These are phyloP conservation scores for Hestina assimilis DNA, from an alignment of 1,140 invertebrate genomes.

Conservation along the genomic window DNA sequence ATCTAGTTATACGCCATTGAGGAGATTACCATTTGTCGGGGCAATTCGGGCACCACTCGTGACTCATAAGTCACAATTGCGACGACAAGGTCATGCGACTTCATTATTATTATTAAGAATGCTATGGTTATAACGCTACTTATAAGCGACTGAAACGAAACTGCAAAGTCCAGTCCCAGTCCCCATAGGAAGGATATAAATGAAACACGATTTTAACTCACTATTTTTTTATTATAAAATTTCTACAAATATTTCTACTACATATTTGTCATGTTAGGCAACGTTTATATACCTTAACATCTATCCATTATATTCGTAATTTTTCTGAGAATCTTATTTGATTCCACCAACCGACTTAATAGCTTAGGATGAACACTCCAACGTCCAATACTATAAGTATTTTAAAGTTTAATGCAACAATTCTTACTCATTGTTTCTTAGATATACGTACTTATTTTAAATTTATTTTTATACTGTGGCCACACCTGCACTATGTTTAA, in stretches of 20 bases:
- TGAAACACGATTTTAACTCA: constrained; percentile 4
- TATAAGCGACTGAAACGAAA: too few relatives aligned
- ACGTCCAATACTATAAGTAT: constrained; percentile 7
- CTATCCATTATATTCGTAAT: neutral
- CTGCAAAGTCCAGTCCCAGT: too few relatives aligned
- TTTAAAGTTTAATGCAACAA: neutral
- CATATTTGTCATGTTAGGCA: constrained; percentile 1
- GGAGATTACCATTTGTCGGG: too few relatives aligned
- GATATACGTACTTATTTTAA: neutral
- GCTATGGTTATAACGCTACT: too few relatives aligned
- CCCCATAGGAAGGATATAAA: neutral
- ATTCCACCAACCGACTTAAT: too few relatives aligned
- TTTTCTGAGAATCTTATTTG: too few relatives aligned
- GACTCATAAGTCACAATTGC: too few relatives aligned
- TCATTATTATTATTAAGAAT: too few relatives aligned
- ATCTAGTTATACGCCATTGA: too few relatives aligned
- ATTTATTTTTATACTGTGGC: neutral
- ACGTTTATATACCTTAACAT: neutral
- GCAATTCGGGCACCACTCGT: too few relatives aligned
- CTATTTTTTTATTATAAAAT: constrained; percentile 16
- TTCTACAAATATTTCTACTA: constrained; percentile 10
- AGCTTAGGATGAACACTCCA: neutral
- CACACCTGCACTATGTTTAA: neutral
- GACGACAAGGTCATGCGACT: too few relatives aligned
- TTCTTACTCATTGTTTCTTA: neutral